Base-by-base conservation (phyloP, 2,888 invertebrate genomes). In the Torymus texanus region DNA sequence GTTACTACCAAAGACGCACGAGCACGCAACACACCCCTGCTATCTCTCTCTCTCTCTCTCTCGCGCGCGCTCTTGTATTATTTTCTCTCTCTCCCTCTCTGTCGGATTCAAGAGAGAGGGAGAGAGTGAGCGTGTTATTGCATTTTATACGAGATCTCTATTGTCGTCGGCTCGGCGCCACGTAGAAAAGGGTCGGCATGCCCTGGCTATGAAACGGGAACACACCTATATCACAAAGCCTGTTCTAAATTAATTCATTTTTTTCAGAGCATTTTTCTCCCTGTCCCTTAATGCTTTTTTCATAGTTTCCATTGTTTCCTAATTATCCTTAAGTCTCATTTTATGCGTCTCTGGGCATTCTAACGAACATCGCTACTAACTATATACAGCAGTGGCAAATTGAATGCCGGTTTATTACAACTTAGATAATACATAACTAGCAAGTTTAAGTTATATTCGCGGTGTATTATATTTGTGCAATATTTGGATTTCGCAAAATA, bases 61-160 rank as follows among this genome's bases (percentile, higher is more conserved):
- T 61, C n/a, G 41, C 41, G 50, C 24, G 41, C 16, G 51, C 58
- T 62, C 56, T 56, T 51, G 65, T 70, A 5, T 82, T 84, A 80
- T 79, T 21, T 50, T 51, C 56, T 14, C 8, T 71, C 16, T 8
- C 24, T 5, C 67, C 21, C 14, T 16, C 53, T 21, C 29, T 24
- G 13, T 13, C 61, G 61, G 14, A 55, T 61, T 61, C 29, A 41
- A 18, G 14, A 50, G 59, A 55, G 74, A 51, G 24, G 50, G 11
- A 11, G 71, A 66, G 85, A 85, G 86, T 86, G 87, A 82, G 82
- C 84, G 84, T 85, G 85, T 85, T 85, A 86, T 86, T 86, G 84
- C 85, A 84, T 86, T 86, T 85, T 85, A 83, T 85, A 76, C 80
- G 80, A 79, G 82, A 83, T 83, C 81, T 81, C 81, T 63, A 81